These are phyloP conservation scores for Gallinago paraguaiae DNA, from an alignment of 2,113 vertebrate species.

Conservation along the genomic window DNA sequence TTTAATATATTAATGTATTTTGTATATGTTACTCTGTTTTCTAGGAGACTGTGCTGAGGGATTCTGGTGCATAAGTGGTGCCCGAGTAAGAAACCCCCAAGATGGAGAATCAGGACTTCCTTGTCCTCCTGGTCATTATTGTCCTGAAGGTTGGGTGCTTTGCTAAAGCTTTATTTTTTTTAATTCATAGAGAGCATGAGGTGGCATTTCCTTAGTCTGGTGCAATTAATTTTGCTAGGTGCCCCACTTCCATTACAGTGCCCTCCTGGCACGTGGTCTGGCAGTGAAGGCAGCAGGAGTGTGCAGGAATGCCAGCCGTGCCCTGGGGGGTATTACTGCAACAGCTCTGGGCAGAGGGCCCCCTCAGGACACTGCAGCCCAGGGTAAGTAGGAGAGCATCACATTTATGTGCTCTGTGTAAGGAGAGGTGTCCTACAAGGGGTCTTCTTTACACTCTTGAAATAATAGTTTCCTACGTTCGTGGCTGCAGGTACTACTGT, in stretches of 20 bases:
- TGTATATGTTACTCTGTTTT: neutral
- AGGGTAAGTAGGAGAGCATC: conserved; percentile 67
- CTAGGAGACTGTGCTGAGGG: conserved; percentile 84
- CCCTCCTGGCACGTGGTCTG: conserved; percentile 83
- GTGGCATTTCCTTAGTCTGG: neutral
- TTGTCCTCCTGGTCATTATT: conserved; percentile 87
- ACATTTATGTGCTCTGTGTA: fast-evolving
- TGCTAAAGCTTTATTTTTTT: neutral
- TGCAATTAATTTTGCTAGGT: conserved; percentile 65
- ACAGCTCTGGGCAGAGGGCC: conserved; percentile 61
- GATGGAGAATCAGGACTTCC: conserved; percentile 76
- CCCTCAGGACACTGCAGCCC: conserved; percentile 78
- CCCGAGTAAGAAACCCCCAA: conserved; percentile 73
- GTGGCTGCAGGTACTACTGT: conserved; percentile 53
- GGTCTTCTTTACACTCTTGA: fast-evolving
- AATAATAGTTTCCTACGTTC: neutral
- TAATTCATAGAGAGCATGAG: fast-evolving
- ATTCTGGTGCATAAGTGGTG: conserved; percentile 85
- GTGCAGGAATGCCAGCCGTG: conserved; percentile 77
- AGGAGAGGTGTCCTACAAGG: neutral
- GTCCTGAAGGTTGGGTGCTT: conserved; percentile 80
- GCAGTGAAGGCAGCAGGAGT: conserved; percentile 70
- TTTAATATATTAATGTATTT: fast-evolving
- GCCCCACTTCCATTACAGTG: conserved; percentile 74
- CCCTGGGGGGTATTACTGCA: conserved; percentile 79